Evolutionary conservation across 2,797 vertebrate genomes (phyloP).

Genomic region (Malurus splendens): DNA sequence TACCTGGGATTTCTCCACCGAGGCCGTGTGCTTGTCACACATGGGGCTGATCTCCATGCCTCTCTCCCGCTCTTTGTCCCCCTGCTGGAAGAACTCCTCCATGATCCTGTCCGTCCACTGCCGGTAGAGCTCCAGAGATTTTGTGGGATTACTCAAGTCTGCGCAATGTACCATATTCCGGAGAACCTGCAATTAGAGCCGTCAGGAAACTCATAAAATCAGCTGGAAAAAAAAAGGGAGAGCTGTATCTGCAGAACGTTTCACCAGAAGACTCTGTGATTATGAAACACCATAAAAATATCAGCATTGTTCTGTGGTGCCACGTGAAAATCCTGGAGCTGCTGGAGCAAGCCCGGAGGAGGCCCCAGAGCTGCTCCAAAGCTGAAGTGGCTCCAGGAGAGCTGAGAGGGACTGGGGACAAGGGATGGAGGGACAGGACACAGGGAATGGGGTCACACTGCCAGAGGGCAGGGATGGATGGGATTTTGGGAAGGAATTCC

Average conservation of each 20-base stretch:
- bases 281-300: not conserved
- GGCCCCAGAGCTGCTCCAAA: rapidly evolving
- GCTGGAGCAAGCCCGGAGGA: not conserved
- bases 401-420: not conserved
- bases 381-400: not conserved
- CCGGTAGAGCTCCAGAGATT: constrained; percentile 92
- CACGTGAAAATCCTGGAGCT: rapidly evolving
- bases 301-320: not conserved
- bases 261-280: not conserved
- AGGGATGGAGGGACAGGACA: not conserved
- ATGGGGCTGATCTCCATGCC: constrained; percentile 98
- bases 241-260: not conserved
- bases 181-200: constrained; percentile 80
- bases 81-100: constrained; percentile 98
- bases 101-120: constrained; percentile 98
- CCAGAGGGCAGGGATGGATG: rapidly evolving
- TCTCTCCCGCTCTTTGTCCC: constrained; percentile 91
- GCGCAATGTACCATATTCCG: constrained; percentile 98
- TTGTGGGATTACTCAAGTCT: constrained; percentile 96
- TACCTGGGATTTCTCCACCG: constrained; percentile 97
- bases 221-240: not conserved
- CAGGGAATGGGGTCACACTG: not conserved
- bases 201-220: constrained; percentile 16
- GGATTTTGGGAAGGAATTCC: not conserved
- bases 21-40: constrained; percentile 97